A percentile compares a stretch with the other conserved stretches of the same genome.
Evolutionary conservation across 2,797 vertebrate genomes (phyloP).

Genomic region (Kryptopterus vitreolus): DNA sequence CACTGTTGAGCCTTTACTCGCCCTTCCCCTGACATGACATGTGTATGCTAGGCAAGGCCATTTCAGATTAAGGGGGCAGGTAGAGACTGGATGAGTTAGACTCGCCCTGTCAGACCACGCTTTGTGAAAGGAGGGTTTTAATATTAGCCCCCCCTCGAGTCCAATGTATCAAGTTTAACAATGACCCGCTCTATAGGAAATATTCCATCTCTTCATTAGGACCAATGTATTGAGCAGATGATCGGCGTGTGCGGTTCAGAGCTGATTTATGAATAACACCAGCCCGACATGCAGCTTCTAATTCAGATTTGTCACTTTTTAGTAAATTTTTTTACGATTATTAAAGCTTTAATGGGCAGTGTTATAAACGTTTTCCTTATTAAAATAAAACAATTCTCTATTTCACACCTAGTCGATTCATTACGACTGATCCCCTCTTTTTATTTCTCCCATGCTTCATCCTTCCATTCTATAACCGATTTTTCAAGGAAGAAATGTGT

Average conservation of each 20-base stretch:
- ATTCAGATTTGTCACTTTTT: conserved; percentile 4
- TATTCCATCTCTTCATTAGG: conserved; percentile 51
- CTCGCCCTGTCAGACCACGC: conserved; percentile 38
- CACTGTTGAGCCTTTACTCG: conserved; percentile 54
- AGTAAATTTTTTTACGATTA: conserved; percentile 8
- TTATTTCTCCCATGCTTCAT: not conserved
- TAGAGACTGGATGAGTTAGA: conserved; percentile 17
- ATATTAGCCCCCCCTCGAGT: conserved; percentile 52
- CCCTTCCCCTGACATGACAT: conserved; percentile 30
- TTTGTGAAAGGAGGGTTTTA: conserved; percentile 54
- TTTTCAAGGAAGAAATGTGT: not conserved
- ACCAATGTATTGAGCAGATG: conserved; percentile 45
- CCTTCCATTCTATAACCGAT: not conserved
- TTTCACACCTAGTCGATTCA: not conserved
- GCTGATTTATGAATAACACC: conserved; percentile 31
- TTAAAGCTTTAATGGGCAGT: conserved; percentile 1
- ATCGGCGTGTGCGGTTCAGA: conserved; percentile 32
- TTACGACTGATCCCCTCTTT: not conserved
- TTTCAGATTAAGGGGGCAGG: conserved; percentile 41
- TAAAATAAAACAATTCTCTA: too few species aligned
- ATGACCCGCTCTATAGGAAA: conserved; percentile 54
- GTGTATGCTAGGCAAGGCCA: conserved; percentile 34
- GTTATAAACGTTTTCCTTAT: conserved; percentile 4
- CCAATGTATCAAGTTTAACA: conserved; percentile 55
- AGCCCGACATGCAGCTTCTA: conserved; percentile 23